A percentile compares a stretch with the other conserved stretches of the same genome.
phyloP scores from a whole-genome alignment of 2,888 invertebrate genomes.

The Volucella zonaria region DNA sequence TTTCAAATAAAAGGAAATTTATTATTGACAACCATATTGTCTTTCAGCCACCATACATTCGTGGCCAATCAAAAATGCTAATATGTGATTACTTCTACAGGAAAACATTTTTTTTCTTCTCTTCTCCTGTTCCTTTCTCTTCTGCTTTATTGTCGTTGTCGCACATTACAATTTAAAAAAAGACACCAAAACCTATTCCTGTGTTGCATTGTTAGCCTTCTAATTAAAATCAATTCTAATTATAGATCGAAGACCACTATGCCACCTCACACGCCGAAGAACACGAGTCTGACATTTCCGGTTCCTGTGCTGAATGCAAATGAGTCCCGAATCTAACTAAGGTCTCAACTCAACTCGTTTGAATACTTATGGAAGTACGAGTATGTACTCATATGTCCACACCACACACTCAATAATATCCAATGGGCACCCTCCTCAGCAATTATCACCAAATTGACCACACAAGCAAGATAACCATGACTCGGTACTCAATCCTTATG shows the following conservation, averaged over 20 bases:
- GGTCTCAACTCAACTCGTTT: constrained; percentile 30
- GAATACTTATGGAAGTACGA: constrained; percentile 23
- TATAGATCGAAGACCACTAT: constrained; percentile 59
- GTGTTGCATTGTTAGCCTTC: constrained; percentile 42
- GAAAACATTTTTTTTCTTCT: too few relatives aligned
- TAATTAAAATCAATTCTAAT: constrained; percentile 71
- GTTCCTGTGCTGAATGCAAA: constrained; percentile 70
- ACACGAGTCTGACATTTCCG: constrained; percentile 72
- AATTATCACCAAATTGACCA: constrained; percentile 73
- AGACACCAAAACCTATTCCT: constrained; percentile 44
- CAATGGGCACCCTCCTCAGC: constrained; percentile 63
- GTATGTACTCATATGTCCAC: background rate
- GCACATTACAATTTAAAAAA: constrained; percentile 63
- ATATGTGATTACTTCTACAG: too few relatives aligned
- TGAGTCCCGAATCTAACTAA: constrained; percentile 37
- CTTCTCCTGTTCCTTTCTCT: constrained; percentile 4
- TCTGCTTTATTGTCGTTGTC: constrained; percentile 43
- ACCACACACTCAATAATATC: constrained; percentile 54
- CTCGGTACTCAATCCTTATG: constrained; percentile 49
- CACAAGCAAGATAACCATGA: constrained; percentile 26
- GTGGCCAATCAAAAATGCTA: too few relatives aligned
- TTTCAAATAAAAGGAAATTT: too few relatives aligned
- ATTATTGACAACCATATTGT: too few relatives aligned
- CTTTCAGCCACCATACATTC: too few relatives aligned
- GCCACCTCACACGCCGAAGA: constrained; percentile 49